Percentiles rank a stretch among this genome's conserved stretches.
Evolutionary conservation across 2,113 vertebrate genomes (phyloP).

Genomic region (Nematolebias whitei): DNA sequence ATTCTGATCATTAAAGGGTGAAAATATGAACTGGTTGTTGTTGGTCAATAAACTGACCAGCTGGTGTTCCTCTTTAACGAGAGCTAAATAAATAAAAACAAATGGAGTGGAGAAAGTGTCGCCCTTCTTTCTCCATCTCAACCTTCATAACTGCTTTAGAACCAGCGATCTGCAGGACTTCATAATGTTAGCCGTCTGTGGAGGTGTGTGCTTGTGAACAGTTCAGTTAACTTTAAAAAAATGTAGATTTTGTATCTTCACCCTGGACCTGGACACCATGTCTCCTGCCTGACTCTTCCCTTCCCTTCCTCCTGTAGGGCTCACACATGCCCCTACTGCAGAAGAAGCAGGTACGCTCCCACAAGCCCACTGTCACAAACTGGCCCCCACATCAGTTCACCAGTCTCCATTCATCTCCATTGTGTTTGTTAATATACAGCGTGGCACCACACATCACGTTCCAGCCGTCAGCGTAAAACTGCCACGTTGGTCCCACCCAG

Average conservation of each 20-base stretch:
- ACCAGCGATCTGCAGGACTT: too few species aligned
- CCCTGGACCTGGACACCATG: not conserved
- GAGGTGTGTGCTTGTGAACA: not conserved
- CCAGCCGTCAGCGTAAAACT: conserved; percentile 16
- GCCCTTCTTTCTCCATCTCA: too few species aligned
- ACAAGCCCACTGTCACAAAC: conserved; percentile 13
- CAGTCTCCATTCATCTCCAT: conserved; percentile 42
- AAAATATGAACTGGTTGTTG: too few species aligned
- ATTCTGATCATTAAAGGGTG: too few species aligned
- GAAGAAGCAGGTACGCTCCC: conserved; percentile 79
- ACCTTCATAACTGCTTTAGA: too few species aligned
- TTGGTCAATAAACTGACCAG: too few species aligned
- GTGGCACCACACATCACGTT: conserved; percentile 6
- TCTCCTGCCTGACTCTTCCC: conserved; percentile 40
- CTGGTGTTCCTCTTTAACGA: too few species aligned
- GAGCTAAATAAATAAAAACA: too few species aligned
- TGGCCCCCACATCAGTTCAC: conserved; percentile 17
- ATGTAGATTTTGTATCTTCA: not conserved
- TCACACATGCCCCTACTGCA: conserved; percentile 81
- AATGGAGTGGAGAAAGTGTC: too few species aligned
- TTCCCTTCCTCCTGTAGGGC: conserved; percentile 70
- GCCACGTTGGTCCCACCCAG: conserved; percentile 20
- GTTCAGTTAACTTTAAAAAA: not conserved
- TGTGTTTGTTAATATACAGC: conserved; percentile 36
- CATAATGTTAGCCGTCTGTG: not conserved